phyloP scores from a whole-genome alignment of 2,888 invertebrate species.

The Scaptomyza flava region DNA sequence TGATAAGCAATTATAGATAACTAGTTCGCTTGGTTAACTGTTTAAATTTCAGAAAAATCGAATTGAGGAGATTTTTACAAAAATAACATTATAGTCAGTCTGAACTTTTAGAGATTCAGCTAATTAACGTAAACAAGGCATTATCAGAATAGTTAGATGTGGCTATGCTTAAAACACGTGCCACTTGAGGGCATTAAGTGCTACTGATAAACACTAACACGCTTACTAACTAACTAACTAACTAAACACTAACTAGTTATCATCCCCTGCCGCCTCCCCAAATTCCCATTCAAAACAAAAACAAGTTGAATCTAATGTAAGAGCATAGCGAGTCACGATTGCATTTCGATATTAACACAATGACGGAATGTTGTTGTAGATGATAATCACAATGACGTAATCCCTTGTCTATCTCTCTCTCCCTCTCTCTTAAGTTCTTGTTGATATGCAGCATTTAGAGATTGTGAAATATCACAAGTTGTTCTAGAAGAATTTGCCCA shows the following conservation, averaged over 20 bases:
- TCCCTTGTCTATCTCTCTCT: not conserved
- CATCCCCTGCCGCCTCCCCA: not conserved
- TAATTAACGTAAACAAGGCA: no score
- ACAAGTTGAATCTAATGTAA: constrained; percentile 1
- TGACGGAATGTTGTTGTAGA: constrained; percentile 28
- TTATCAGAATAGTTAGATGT: no score
- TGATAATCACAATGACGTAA: constrained; percentile 34
- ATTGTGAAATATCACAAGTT: constrained; percentile 31
- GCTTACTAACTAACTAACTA: not conserved
- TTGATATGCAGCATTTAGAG: constrained; percentile 13
- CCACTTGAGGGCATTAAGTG: not conserved
- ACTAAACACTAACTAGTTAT: constrained; percentile 1
- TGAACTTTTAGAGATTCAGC: not conserved
- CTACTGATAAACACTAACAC: constrained; percentile 16
- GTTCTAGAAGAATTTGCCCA: constrained; percentile 58
- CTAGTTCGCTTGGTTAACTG: constrained; percentile 21
- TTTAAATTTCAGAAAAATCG: not conserved
- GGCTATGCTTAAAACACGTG: not conserved
- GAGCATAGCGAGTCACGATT: constrained; percentile 45
- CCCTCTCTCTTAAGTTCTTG: not conserved
- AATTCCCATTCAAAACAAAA: not conserved
- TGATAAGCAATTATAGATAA: constrained; percentile 32
- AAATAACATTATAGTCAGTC: not conserved
- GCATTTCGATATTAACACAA: constrained; percentile 23
- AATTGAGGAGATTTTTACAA: not conserved